phyloP scores from a whole-genome alignment of 2,888 invertebrate species.

The Chrysomela aeneicollis region DNA sequence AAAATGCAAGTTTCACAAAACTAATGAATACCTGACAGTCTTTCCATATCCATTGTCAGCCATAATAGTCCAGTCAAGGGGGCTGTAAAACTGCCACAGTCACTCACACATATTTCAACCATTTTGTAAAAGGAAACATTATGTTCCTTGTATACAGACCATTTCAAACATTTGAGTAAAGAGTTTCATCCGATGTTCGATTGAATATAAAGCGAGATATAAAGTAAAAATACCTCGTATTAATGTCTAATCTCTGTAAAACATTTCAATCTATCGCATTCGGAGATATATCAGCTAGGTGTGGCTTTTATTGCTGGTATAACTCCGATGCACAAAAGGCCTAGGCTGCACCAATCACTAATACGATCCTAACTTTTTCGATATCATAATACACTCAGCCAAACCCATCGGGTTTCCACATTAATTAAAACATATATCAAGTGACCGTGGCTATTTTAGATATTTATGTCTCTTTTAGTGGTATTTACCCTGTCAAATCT shows the following conservation, averaged over 20 bases:
- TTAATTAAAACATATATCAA: constrained; percentile 56
- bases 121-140: too few species aligned
- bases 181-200: too few species aligned
- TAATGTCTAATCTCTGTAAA: constrained; percentile 18
- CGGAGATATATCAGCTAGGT: constrained; percentile 54
- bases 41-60: background rate
- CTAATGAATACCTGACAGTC: background rate
- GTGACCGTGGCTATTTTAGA: constrained; percentile 45
- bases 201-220: background rate
- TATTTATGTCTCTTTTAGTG: constrained; percentile 48
- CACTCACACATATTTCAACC: too few species aligned
- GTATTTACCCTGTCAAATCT: constrained; percentile 45
- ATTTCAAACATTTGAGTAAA: too few species aligned
- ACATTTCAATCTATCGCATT: constrained; percentile 56
- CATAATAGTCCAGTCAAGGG: background rate
- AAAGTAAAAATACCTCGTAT: background rate
- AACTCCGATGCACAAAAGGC: constrained; percentile 51
- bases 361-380: constrained; percentile 57
- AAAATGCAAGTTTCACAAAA: too few species aligned
- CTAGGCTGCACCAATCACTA: constrained; percentile 56
- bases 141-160: too few species aligned
- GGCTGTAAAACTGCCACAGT: too few species aligned
- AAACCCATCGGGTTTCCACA: constrained; percentile 47
- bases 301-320: constrained; percentile 57
- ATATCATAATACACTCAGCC: constrained; percentile 56